These are phyloP conservation scores for Prunella himalayana DNA, from an alignment of 2,113 vertebrate genomes.

Conservation along the genomic window DNA sequence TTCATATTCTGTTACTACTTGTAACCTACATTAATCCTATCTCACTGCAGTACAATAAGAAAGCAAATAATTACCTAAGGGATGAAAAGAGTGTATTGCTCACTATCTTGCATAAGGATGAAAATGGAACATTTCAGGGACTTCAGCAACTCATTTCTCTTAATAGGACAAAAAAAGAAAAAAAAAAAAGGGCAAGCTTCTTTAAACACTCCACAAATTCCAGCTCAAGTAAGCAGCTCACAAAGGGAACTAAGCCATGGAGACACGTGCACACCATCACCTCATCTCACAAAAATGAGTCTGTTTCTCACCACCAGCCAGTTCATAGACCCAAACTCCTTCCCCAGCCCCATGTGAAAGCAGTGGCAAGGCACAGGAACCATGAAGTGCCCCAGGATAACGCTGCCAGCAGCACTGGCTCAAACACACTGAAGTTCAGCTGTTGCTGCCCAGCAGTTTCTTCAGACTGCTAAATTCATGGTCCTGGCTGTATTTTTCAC, in stretches of 20 bases:
- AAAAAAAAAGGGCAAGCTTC: no score
- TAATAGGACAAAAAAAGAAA: not conserved
- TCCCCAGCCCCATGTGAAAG: not conserved
- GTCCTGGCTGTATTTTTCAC: not conserved
- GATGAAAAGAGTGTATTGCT: not conserved
- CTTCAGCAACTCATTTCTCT: not conserved
- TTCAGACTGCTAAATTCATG: not conserved
- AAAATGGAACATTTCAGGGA: not conserved
- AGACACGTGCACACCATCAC: rapidly evolving
- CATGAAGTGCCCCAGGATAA: not conserved
- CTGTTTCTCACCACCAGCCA: not conserved
- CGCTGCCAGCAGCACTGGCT: not conserved
- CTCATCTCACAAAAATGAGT: rapidly evolving
- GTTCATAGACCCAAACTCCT: rapidly evolving
- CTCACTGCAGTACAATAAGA: not conserved
- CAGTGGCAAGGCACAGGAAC: not conserved
- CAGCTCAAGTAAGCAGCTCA: not conserved
- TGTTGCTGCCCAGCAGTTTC: not conserved
- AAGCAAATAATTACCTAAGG: not conserved
- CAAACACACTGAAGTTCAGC: not conserved
- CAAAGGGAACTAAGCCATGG: not conserved
- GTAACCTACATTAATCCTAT: not conserved
- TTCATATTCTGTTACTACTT: not conserved
- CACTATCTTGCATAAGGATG: not conserved
- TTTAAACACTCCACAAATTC: not conserved